These are phyloP conservation scores for rat (Rattus norvegicus) DNA, from an alignment of 2,113 vertebrate species.

Conservation along the genomic window GRCr8 NC_086038.1:51798001-51798500, in stretches of 20 bases:
- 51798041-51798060: not conserved
- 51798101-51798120: slow-evolving; percentile 34
- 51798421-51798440: slow-evolving; percentile 16
- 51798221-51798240: slow-evolving; percentile 74
- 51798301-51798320: slow-evolving; percentile 79
- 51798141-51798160: slow-evolving; percentile 46
- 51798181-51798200: not conserved
- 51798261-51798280: slow-evolving; percentile 71
- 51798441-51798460: slow-evolving; percentile 22
- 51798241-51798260: slow-evolving; percentile 67
- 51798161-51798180: not conserved
- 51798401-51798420: not conserved
- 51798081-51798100: not conserved
- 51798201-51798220: not conserved
- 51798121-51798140: slow-evolving; percentile 6
- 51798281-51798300: slow-evolving; percentile 76
- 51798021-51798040: not conserved
- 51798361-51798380: slow-evolving; percentile 43
- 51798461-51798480: not conserved
- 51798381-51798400: not conserved
- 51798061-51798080: not conserved
- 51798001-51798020: not conserved
- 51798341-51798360: slow-evolving; percentile 63
- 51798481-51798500: slow-evolving; percentile 18
- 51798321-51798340: slow-evolving; percentile 75